Conservation (phyloP, 2,113 vertebrate genomes). For the Syngnathus scovelli region DNA sequence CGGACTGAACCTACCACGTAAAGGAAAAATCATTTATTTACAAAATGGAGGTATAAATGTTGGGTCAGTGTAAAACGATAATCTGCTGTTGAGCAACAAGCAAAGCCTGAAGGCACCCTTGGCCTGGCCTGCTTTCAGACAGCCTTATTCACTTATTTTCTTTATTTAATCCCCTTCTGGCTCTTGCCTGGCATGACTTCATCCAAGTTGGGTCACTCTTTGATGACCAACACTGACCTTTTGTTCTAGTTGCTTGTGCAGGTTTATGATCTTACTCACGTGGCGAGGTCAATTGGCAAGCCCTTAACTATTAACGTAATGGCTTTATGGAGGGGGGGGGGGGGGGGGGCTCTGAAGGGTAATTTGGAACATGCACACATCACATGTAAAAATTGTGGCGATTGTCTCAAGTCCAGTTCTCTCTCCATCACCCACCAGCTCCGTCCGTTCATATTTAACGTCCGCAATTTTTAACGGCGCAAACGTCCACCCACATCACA, state of each 20-base stretch:
- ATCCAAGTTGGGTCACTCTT: constrained; percentile 3
- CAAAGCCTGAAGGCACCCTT: background rate
- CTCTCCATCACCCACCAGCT: no score
- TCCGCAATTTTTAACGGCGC: no score
- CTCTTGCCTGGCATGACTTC: constrained; percentile 18
- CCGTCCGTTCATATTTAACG: no score
- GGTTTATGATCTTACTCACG: background rate
- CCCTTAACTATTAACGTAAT: no score
- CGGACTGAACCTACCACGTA: background rate
- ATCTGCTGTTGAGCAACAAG: constrained; percentile 5
- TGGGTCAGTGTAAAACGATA: background rate
- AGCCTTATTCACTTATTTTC: constrained; percentile 12
- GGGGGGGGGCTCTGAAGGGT: no score
- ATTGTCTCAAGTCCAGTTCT: no score
- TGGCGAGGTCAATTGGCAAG: background rate
- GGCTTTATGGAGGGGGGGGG: no score
- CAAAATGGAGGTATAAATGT: background rate
- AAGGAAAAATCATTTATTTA: background rate
- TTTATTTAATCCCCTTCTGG: constrained; percentile 18
- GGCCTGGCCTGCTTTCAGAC: constrained; percentile 16
- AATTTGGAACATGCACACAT: no score
- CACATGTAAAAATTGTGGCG: no score
- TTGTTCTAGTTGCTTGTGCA: constrained; percentile 9
- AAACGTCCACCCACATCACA: no score
- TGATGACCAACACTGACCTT: constrained; percentile 16